Conservation (phyloP, 2,113 vertebrate species). For the Corythornis cristatus region DNA sequence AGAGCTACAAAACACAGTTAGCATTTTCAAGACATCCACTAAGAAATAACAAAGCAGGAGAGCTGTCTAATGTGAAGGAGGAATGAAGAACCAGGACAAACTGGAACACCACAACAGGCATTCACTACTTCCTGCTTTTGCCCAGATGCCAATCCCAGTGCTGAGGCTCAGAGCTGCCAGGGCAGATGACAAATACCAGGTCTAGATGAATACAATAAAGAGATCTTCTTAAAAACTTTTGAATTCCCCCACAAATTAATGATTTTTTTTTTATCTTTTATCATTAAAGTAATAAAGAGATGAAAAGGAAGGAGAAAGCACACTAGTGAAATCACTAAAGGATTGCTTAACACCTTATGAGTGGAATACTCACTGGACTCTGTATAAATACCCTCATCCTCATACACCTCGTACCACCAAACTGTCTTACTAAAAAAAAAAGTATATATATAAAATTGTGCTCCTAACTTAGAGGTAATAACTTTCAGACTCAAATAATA, state of each 20-base stretch:
- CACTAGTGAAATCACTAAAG: not conserved
- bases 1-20: not conserved
- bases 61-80: not conserved
- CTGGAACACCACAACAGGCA: not conserved
- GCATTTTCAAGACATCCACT: not conserved
- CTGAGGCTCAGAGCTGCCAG: not conserved
- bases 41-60: not conserved
- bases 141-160: not conserved
- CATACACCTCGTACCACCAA: not conserved
- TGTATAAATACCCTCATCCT: not conserved
- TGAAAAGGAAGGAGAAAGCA: not conserved
- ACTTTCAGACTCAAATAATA: not conserved
- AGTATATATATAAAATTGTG: not conserved
- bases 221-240: not conserved
- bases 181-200: not conserved
- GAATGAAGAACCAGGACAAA: not conserved
- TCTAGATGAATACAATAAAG: accelerated
- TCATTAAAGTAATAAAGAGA: not conserved
- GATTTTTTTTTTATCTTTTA: not conserved
- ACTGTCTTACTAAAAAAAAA: not conserved
- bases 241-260: not conserved
- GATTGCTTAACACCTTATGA: not conserved
- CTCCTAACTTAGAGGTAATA: not conserved
- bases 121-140: not conserved
- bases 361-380: not conserved